Percentiles rank a stretch among this genome's conserved stretches.
Evolutionary conservation across 2,888 invertebrate genomes (phyloP).

Genomic region (Ypsolopha scabrella): DNA sequence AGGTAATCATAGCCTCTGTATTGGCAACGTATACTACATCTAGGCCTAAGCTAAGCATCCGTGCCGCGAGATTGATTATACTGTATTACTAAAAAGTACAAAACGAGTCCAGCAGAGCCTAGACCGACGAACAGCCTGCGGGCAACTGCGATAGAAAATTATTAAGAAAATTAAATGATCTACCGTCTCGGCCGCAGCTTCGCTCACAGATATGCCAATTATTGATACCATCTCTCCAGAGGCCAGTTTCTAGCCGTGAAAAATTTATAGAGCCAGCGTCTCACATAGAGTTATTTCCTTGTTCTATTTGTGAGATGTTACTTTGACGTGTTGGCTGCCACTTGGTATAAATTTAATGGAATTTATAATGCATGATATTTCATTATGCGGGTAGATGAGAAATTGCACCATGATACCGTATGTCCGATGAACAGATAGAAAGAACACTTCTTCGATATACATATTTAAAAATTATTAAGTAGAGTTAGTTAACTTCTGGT

Average conservation of each 20-base stretch:
- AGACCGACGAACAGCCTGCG: slow-evolving; percentile 37
- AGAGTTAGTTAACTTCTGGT: too few relatives aligned
- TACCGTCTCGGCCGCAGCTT: slow-evolving; percentile 34
- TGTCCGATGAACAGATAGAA: too few relatives aligned
- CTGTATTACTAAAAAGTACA: slow-evolving; percentile 51
- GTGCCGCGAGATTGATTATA: slow-evolving; percentile 58
- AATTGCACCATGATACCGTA: too few relatives aligned
- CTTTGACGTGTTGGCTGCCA: neutral
- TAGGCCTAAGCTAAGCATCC: slow-evolving; percentile 27
- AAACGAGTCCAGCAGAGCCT: slow-evolving; percentile 34
- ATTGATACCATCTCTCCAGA: slow-evolving; percentile 53
- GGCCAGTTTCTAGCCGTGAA: slow-evolving; percentile 29
- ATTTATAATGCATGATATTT: too few relatives aligned
- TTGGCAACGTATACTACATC: slow-evolving; percentile 6
- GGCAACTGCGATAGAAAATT: slow-evolving; percentile 62
- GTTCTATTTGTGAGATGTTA: slow-evolving; percentile 1
- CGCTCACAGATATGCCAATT: slow-evolving; percentile 64
- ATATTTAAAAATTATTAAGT: too few relatives aligned
- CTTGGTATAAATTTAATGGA: too few relatives aligned
- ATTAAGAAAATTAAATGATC: slow-evolving; percentile 70
- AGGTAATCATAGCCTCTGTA: too few relatives aligned
- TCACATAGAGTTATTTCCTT: slow-evolving; percentile 3
- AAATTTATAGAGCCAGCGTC: slow-evolving; percentile 40
- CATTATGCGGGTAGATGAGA: too few relatives aligned
- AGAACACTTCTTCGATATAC: too few relatives aligned